A percentile compares a stretch with the other conserved stretches of the same genome.
Conservation (phyloP, 1,140 invertebrate species). For the Thalassaphorura encarpata region DNA sequence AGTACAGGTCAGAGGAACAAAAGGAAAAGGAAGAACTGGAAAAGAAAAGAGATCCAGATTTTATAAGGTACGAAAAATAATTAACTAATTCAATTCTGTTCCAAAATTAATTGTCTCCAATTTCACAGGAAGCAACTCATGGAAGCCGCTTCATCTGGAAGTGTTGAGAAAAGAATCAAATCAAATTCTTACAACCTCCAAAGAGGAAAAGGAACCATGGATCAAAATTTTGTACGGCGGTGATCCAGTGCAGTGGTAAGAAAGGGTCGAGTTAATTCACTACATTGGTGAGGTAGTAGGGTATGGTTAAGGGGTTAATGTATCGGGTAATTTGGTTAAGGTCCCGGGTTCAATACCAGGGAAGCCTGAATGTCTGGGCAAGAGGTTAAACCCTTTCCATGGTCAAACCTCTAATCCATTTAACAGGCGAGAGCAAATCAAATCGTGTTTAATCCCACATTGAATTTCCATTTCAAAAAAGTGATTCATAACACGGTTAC, state of each 20-base stretch:
- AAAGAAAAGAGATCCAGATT: constrained; percentile 42
- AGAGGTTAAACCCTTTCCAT: constrained; percentile 10
- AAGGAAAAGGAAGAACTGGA: constrained; percentile 46
- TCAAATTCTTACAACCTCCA: constrained; percentile 74
- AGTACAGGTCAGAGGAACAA: constrained; percentile 52
- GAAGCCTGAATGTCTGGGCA: constrained; percentile 21
- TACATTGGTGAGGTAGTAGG: background rate
- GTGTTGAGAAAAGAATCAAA: constrained; percentile 63
- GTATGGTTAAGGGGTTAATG: background rate
- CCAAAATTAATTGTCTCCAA: constrained; percentile 18
- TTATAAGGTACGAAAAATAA: constrained; percentile 43
- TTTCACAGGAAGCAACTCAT: constrained; percentile 53
- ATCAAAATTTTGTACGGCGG: constrained; percentile 57
- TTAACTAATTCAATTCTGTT: background rate
- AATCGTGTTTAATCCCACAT: constrained; percentile 23
- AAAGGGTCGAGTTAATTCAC: background rate
- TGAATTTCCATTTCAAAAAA: background rate
- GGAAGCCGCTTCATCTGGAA: constrained; percentile 51
- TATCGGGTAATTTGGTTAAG: background rate
- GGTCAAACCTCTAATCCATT: constrained; percentile 26
- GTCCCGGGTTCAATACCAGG: constrained; percentile 9
- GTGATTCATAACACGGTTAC: constrained; percentile 21
- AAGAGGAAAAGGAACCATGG: constrained; percentile 53
- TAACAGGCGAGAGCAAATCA: constrained; percentile 23
- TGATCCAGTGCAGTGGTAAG: constrained; percentile 18